Evolutionary conservation across 2,113 vertebrate genomes (phyloP).

Genomic region (Fregata magnificens): DNA sequence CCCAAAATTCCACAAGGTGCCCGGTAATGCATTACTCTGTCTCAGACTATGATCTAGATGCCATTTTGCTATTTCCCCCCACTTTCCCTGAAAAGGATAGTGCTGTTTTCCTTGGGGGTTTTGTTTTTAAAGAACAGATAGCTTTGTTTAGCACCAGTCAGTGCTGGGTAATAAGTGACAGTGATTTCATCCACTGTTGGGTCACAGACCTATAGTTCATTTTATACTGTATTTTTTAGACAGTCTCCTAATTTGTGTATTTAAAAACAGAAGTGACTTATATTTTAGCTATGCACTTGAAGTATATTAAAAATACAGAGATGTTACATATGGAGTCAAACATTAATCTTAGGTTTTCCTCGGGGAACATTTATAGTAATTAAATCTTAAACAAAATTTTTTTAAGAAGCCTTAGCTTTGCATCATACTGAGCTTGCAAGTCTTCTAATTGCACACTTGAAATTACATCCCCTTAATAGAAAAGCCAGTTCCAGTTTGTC

Average conservation of each 20-base stretch:
- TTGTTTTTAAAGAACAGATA: neutral
- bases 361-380: neutral
- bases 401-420: neutral
- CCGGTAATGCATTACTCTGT: neutral
- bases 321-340: neutral
- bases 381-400: neutral
- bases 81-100: neutral
- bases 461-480: constrained; percentile 46
- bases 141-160: neutral
- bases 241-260: neutral
- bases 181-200: neutral
- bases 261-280: neutral
- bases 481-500: constrained; percentile 57
- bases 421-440: neutral
- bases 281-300: neutral
- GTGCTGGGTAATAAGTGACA: neutral
- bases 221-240: neutral
- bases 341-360: neutral
- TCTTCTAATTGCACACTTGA: neutral
- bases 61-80: neutral
- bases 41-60: neutral
- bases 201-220: neutral
- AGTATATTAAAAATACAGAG: neutral
- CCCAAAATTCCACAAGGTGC: neutral
- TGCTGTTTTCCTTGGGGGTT: rapidly evolving